Evolutionary conservation across 2,113 vertebrate genomes (phyloP).

Genomic region (Brachypodius melanocephalos): DNA sequence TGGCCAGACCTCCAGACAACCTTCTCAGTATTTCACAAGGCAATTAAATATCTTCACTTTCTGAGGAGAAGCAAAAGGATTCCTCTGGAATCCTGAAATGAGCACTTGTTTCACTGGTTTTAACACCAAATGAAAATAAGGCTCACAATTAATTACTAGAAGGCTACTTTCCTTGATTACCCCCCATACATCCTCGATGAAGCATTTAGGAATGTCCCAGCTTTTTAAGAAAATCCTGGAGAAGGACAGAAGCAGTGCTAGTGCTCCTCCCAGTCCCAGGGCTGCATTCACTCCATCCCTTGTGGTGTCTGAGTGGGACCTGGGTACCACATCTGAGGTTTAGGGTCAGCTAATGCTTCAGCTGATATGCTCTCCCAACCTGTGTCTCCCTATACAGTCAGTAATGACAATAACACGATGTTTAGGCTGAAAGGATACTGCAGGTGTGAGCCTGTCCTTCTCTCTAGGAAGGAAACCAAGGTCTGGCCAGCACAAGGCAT

Average conservation of each 20-base stretch:
- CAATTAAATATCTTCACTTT: background rate
- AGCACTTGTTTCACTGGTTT: background rate
- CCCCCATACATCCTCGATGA: background rate
- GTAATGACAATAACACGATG: background rate
- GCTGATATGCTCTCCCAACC: fast-evolving
- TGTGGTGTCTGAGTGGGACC: background rate
- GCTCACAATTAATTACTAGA: background rate
- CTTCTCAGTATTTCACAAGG: background rate
- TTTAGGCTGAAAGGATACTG: background rate
- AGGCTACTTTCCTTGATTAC: background rate
- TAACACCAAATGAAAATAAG: background rate
- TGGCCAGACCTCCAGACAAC: background rate
- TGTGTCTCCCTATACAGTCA: background rate
- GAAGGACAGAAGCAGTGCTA: background rate
- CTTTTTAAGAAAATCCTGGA: background rate
- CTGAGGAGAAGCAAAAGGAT: background rate
- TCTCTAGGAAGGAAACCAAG: background rate
- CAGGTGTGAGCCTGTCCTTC: background rate
- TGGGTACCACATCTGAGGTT: background rate
- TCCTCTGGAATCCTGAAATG: background rate
- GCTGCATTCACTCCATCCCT: background rate
- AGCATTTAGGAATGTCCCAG: background rate
- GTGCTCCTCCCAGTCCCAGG: background rate
- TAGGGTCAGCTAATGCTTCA: background rate
- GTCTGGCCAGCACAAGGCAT: background rate